Evolutionary conservation across 1,140 invertebrate species (phyloP), one percentile per base, ranked within the genome.

Genomic region (Pogonomyrmex californicus): DNA sequence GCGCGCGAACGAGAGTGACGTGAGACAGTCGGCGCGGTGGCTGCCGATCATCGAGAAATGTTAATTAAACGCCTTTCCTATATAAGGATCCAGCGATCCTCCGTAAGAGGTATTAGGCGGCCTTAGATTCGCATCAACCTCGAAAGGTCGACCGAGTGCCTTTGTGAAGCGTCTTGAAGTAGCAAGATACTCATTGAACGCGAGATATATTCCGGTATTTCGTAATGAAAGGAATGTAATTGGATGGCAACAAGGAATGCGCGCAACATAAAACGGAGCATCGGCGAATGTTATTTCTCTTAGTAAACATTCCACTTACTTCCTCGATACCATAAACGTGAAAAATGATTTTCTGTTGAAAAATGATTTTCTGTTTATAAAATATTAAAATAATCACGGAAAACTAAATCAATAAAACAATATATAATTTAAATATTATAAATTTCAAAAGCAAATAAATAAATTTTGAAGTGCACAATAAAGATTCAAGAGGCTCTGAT

Each of bases 1-100:
- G 82, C 63, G 70, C 90, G 87, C 58, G 68, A 85, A 88, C 79
- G 89, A 85, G 87, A 91, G 63, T 89, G 87, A 91, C 87, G 85
- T 54, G 73, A 91, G 62, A 71, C 36, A 49, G 79, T 82, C 47
- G 68, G 33, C 9, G 23, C 66, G 65, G 38, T 44, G 75, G 63
- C 77, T 81, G 76, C 85, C 49, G 82, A 86, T 90, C 86, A 88
- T 91, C 89, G 87, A 85, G 90, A 91, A 91, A 91, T 91, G 90
- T 91, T 91, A 91, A 91, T 91, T 91, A 89, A 91, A 87, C 85
- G 86, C 82, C 76, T 82, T 88, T 65, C 14, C 86, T 82, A 88
- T 88, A 88, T 88, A 90, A 88, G 89, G 88, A 54, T 14, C 56
- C 49, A 33, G 12, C 75, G 49, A 23, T 78, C 38, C 71, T 65